A percentile compares a stretch with the other conserved stretches of the same genome.
Conservation (phyloP, 2,888 invertebrate genomes). For the Clitarchus hookeri region DNA sequence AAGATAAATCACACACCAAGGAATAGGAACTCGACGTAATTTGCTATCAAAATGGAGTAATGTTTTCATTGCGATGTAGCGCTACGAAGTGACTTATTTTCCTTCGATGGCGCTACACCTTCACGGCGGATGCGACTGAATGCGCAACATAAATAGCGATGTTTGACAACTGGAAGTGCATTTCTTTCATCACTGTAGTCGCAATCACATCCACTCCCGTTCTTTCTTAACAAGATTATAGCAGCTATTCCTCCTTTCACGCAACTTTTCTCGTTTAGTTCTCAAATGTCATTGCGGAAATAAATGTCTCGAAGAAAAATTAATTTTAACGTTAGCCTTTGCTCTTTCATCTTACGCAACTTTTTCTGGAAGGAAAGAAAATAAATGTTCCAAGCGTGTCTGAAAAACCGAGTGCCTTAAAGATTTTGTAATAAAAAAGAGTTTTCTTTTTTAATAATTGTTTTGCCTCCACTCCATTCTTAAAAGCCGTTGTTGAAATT, state of each 20-base stretch:
- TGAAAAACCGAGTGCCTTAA: neutral
- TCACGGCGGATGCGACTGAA: neutral
- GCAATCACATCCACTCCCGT: neutral
- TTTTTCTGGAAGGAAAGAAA: neutral
- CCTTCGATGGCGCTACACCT: neutral
- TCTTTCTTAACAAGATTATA: neutral
- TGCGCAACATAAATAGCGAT: neutral
- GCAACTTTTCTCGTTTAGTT: slow-evolving; percentile 8
- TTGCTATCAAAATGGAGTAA: too few species aligned
- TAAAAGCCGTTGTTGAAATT: neutral
- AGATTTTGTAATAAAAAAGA: neutral
- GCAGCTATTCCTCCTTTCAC: neutral
- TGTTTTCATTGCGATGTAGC: too few species aligned
- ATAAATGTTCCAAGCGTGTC: neutral
- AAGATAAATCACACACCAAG: too few species aligned
- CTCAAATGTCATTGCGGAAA: neutral
- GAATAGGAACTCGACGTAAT: too few species aligned
- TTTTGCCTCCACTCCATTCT: neutral
- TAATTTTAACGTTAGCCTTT: neutral
- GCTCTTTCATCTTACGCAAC: neutral
- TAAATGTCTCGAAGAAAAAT: neutral
- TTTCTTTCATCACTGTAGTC: neutral
- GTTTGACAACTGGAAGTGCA: neutral
- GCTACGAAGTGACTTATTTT: neutral
- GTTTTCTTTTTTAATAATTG: neutral